Base-by-base conservation (phyloP, 35 echinoderm and acorn worm species). In the Holothuria glaberrima region DNA sequence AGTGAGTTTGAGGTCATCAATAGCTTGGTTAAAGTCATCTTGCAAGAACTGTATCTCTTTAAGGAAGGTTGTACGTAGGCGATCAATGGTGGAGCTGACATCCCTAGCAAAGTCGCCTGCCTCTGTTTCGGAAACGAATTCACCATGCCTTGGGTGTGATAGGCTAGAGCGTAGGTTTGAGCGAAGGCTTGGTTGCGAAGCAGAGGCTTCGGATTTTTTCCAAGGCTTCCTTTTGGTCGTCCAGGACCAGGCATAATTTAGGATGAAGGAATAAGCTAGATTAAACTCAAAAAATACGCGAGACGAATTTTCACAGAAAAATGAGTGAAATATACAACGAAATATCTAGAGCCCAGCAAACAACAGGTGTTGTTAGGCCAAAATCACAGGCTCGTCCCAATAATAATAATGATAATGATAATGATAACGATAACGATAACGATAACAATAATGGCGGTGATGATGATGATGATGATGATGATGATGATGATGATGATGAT, bases 31-130 rank as follows among this genome's bases (percentile, higher is more conserved):
- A 77, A 77, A 77, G 64, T 68, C 64, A 68, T 68, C 64, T 68
- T 68, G 64, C 64, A 68, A 68, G 22, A 32, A 75, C 71, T 38
- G 71, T 75, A 38, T 17, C 71, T 75, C 71, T 75, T 75, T 48
- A 44, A 75, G 71, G 20, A 75, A 45, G 12, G 71, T 75, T 18
- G 32, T n/a, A 31, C 71, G 71, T 22, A 75, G 22, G 18, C 34
- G 28, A 22, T 75, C 71, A 18, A 38, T 75, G 14, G 29, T 75
- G 20, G 16, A 38, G 33, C 38, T 75, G 20, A 75, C 16, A 34
- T 75, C 71, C 71, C 12, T 3, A 21, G 33, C 71, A 31, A 38
- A 75, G 19, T 45, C 6, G 0, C 33, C 33, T n/a, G 21, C 71
- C 16, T 75, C 3, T 75, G 31, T 45, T 10, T 75, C 32, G 28